Conservation (phyloP, 2,113 vertebrate species). For the Fregata magnificens region DNA sequence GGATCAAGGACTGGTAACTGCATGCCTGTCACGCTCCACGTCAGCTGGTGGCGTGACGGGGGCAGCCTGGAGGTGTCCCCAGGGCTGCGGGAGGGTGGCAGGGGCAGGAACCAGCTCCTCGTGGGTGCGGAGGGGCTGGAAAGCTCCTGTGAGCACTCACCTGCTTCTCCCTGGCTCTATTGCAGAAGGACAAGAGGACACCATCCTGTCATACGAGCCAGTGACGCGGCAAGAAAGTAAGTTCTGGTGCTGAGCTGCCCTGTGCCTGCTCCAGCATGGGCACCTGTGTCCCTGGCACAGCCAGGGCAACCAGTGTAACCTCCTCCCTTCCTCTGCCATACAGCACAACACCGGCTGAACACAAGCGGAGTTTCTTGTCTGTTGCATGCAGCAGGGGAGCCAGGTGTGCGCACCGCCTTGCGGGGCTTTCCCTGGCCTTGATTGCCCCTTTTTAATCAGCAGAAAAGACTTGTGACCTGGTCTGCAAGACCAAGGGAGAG, state of each 20-base stretch:
- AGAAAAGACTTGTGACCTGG: neutral
- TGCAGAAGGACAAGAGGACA: slow-evolving; percentile 97
- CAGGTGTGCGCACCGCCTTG: rapidly evolving
- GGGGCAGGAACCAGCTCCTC: neutral
- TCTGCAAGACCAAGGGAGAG: neutral
- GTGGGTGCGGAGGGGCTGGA: neutral
- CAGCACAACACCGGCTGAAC: rapidly evolving
- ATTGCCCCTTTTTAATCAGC: neutral
- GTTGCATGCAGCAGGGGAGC: neutral
- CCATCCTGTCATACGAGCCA: slow-evolving; percentile 95
- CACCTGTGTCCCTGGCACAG: neutral
- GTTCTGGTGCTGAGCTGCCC: slow-evolving; percentile 46
- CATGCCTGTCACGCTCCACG: neutral
- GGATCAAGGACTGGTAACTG: neutral
- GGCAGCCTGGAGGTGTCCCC: neutral
- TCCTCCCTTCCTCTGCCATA: neutral
- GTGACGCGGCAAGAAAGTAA: slow-evolving; percentile 98
- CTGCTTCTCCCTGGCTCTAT: slow-evolving; percentile 1
- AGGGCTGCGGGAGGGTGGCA: neutral
- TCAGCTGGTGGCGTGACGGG: neutral
- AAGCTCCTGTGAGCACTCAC: neutral
- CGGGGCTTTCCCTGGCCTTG: neutral
- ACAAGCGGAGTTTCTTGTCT: neutral
- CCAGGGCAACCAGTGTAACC: rapidly evolving
- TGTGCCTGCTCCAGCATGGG: rapidly evolving